These are phyloP conservation scores for Sardina pilchardus DNA, from an alignment of 2,113 vertebrate genomes.

Conservation along the genomic window DNA sequence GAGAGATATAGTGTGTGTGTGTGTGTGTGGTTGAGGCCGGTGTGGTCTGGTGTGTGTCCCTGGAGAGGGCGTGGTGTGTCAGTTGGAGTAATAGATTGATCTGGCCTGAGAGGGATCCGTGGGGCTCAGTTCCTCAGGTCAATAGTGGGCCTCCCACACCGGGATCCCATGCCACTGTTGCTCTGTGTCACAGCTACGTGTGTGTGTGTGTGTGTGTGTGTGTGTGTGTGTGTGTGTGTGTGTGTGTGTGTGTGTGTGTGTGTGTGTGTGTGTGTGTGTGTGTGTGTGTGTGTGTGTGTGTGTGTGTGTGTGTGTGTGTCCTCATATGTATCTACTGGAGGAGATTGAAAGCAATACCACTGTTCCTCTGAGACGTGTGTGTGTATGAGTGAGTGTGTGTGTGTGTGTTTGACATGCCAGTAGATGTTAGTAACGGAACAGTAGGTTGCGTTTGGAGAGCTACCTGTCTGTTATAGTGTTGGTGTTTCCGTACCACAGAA, in stretches of 20 bases:
- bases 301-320: neutral
- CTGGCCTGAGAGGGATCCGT: neutral
- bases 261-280: too few species aligned
- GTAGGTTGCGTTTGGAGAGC: neutral
- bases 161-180: neutral
- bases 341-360: neutral
- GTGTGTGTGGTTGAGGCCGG: neutral
- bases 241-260: too few species aligned
- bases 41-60: neutral
- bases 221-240: too few species aligned
- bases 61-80: neutral
- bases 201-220: neutral
- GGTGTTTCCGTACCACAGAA: neutral
- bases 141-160: neutral
- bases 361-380: neutral
- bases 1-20: neutral
- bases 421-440: neutral
- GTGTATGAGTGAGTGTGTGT: conserved; percentile 30
- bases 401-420: neutral
- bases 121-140: neutral
- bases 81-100: neutral
- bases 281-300: too few species aligned
- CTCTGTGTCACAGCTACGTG: neutral
- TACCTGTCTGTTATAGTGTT: neutral
- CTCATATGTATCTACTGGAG: neutral